Conservation (phyloP, 2,797 vertebrate species). For the Chromobotia macracanthus region DNA sequence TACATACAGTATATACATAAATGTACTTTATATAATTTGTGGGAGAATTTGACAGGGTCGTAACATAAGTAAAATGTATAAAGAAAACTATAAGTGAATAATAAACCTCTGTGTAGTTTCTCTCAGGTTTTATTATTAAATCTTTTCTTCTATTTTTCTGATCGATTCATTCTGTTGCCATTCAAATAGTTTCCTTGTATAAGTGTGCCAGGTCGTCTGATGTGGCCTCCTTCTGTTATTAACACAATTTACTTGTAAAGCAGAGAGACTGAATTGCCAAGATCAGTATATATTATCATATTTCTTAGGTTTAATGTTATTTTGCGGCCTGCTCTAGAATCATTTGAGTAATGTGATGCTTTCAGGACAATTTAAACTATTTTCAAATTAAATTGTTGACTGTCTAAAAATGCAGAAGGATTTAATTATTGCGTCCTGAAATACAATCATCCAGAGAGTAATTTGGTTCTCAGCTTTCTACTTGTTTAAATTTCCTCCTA, state of each 20-base stretch:
- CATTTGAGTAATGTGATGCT: not conserved
- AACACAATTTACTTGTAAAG: conserved; percentile 35
- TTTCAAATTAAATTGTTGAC: not conserved
- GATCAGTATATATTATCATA: conserved; percentile 2
- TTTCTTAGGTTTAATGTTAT: conserved; percentile 1
- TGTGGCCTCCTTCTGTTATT: conserved; percentile 6
- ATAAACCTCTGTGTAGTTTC: not conserved
- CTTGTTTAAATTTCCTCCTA: not conserved
- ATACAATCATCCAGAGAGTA: not conserved
- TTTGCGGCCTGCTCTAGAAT: not conserved
- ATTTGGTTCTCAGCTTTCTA: conserved; percentile 4
- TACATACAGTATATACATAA: no score
- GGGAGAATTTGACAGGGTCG: no score
- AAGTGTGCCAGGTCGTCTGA: conserved; percentile 10
- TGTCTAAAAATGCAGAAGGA: no score
- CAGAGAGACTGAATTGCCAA: conserved; percentile 23
- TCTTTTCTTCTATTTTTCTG: not conserved
- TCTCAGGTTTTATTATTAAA: no score
- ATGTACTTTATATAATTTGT: no score
- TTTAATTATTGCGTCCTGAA: not conserved
- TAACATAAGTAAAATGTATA: no score
- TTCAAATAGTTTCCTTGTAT: not conserved
- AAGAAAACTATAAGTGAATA: no score
- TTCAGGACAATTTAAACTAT: not conserved
- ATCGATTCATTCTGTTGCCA: not conserved